Evolutionary conservation across 2,888 invertebrate genomes (phyloP), one percentile per base, ranked within the genome.

Genomic region (Parochlus steinenii): DNA sequence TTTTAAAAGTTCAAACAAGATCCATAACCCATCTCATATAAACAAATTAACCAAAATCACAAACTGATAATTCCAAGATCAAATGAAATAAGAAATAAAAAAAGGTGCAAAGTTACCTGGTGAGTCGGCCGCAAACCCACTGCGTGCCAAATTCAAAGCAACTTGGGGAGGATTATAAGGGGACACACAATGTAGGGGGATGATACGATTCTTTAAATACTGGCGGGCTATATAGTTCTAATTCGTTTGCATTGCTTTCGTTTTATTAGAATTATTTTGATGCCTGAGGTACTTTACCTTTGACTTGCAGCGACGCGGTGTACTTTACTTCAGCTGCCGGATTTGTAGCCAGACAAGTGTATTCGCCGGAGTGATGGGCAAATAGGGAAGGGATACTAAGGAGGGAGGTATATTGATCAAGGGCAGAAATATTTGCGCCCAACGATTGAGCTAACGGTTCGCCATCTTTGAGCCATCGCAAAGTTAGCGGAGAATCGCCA

Each of bases 381-480:
- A 71, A 71, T 51, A 78, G 68, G 59, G 72, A 74, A 62, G 77
- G 70, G 62, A 78, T 75, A 67, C 74, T 75, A 57, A 78, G 69
- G 56, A 77, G 69, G 54, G 76, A 76, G 59, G 76, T 73, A 62
- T 75, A 79, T 54, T 71, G 68, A 65, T 79, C 78, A 62, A 77
- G 66, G 62, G 71, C 64, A 61, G 74, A 67, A 52, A 73, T 64
- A 63, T 74, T 75, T 52, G 72, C 74, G 47, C 71, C 71, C 55
- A 71, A 59, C 49, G 67, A 63, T 47, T 70, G 67, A 49, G 71
- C 65, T 56, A 75, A 60, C 46, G 71, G 69, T 55, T 69, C 69
- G 53, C 74, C 78, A 62, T 83, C 81, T 68, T 81, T 82, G 48
- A 77, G 71, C 82, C 82, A 85, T 58, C 69, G 68, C 56, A 83